Base-by-base conservation (phyloP, 2,113 vertebrate genomes). In the Stictonetta naevosa region DNA sequence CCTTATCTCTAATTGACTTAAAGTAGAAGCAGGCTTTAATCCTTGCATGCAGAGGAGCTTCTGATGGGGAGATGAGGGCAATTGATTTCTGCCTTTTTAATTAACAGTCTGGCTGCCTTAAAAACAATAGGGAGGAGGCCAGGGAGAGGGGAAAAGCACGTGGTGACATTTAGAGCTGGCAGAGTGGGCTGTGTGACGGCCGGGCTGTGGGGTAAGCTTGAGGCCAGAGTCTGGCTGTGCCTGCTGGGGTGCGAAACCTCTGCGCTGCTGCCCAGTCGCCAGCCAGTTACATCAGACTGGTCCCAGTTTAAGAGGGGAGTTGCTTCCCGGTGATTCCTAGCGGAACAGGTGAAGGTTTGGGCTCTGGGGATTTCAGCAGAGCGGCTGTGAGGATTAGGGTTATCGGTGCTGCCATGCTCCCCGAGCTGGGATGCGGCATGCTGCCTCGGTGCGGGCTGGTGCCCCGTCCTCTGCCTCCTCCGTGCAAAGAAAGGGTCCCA, bases 1-100 rank as follows among this genome's bases (percentile, higher is more conserved):
- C 97, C 97, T 98, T 98, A 98, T 98, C 98, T 98, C 96, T 98
- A 98, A 98, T 98, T 98, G 98, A 98, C 98, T 98, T 97, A 97
- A 96, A 97, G 96, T 97, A 96, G 97, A 95, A 94, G 96, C 88
- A 82, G 34, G n/a, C 97, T 97, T 97, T 98, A 98, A 98, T 98
- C 98, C 98, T 86, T 95, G 96, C 97, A 97, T 97, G 98, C 97
- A 93, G 96, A 98, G 98, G 92, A 97, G 97, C 97, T 97, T 95
- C 81, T 96, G 97, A 97, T 95, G 94, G 94, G 92, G 94, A 98
- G 97, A 98, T 98, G 98, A 97, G 97, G 97, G 91, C 97, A 96
- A 98, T 97, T 98, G 98, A 98, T 98, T 98, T 92, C 97, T 93
- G 84, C 77, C 92, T 98, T 97, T 98, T 98, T 98, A 98, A 98